Base-by-base conservation (phyloP, 2,888 invertebrate species). In the Eueremaeus valkanovi region DNA sequence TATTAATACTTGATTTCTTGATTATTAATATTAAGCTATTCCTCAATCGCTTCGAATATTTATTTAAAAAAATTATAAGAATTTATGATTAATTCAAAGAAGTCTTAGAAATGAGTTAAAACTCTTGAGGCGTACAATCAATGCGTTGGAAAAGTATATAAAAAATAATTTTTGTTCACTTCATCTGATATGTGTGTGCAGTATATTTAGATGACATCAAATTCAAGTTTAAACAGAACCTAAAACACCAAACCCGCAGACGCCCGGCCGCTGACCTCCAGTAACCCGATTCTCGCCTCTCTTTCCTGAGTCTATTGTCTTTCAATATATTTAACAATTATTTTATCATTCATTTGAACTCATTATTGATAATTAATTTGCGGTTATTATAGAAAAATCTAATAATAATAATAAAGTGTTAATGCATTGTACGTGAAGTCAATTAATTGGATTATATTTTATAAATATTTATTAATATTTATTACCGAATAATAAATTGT, bases 391-490 rank as follows among this genome's bases (percentile, higher is more conserved):
- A 58, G 58, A 58, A 58, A 58, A 24, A 58, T 16, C 31, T 31
- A 58, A 58, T 58, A 58, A 58, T 58, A n/a, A n/a, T n/a, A n/a
- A n/a, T n/a, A n/a, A n/a, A n/a, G 58, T 58, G 58, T 58, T 58
- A 58, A 58, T 58, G 58, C 9, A 29, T 58, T 58, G 58, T 58
- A 58, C 58, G 58, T 58, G 58, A 58, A 58, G 58, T 58, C 58
- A 58, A 58, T 58, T 58, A 58, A 58, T 58, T 29, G 36, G 6
- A 29, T 21, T 11, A 5, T 58, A 29, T 58, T 58, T 58, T 31
- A 58, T 58, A 58, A 58, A 58, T 58, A 58, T 58, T 58, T 58
- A 58, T 58, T 18, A 58, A 29, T 58, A 58, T 55, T 55, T 55
- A 55, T 55, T 13, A 55, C 55, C 24, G 24, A 55, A 55, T 55